A percentile compares a stretch with the other conserved stretches of the same genome.
phyloP scores from a whole-genome alignment of 1,140 invertebrate genomes.

The Hycleus phaleratus region DNA sequence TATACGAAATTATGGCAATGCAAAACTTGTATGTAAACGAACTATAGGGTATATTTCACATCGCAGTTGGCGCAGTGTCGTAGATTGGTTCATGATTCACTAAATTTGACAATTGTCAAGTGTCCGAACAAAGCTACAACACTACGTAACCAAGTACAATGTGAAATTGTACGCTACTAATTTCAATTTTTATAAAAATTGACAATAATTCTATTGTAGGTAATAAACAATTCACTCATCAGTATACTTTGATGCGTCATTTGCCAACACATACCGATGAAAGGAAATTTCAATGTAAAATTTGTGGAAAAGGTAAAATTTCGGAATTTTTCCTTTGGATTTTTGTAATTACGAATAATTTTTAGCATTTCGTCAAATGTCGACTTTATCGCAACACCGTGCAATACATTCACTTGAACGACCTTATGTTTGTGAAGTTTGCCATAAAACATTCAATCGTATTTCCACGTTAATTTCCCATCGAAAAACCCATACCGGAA shows the following conservation, averaged over 20 bases:
- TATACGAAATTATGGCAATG: slow-evolving; percentile 57
- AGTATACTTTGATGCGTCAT: slow-evolving; percentile 72
- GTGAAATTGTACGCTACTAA: too few species aligned
- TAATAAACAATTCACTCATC: slow-evolving; percentile 64
- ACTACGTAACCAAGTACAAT: too few species aligned
- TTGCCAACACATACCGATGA: slow-evolving; percentile 76
- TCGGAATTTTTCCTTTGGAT: not conserved
- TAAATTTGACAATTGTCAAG: too few species aligned
- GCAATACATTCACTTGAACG: slow-evolving; percentile 65
- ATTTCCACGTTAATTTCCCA: slow-evolving; percentile 69
- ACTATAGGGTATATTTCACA: too few species aligned
- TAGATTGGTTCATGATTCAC: too few species aligned
- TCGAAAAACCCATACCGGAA: slow-evolving; percentile 62
- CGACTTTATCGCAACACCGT: slow-evolving; percentile 63
- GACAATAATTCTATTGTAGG: slow-evolving; percentile 34
- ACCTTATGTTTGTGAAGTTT: slow-evolving; percentile 64
- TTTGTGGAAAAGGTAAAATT: slow-evolving; percentile 51
- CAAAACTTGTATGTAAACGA: slow-evolving; percentile 50
- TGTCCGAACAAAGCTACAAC: too few species aligned
- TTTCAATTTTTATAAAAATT: too few species aligned
- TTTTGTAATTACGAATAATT: slow-evolving; percentile 2
- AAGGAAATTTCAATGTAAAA: slow-evolving; percentile 69
- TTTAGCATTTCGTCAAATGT: slow-evolving; percentile 65
- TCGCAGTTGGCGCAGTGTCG: too few species aligned
- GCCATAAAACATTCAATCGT: slow-evolving; percentile 68